A percentile compares a stretch with the other conserved stretches of the same genome.
Evolutionary conservation across 2,888 invertebrate species (phyloP).

Genomic region (Idaea straminata): DNA sequence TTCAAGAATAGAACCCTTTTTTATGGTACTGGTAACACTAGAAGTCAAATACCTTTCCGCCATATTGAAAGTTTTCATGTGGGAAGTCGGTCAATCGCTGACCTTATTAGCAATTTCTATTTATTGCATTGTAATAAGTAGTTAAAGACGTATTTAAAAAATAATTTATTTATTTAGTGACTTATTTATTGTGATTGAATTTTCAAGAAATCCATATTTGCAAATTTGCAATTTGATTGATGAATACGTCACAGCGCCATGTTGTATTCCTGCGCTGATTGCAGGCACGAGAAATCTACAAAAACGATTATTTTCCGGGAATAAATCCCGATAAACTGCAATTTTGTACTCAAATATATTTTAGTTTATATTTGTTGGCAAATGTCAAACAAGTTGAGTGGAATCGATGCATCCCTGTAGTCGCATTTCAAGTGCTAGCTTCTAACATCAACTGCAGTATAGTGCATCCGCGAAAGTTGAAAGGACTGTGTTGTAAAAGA

Average conservation of each 20-base stretch:
- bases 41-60: constrained; percentile 64
- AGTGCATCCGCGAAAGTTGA: constrained; percentile 81
- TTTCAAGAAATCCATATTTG: constrained; percentile 44
- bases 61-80: constrained; percentile 75
- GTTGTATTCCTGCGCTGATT: constrained; percentile 81
- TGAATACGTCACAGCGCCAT: constrained; percentile 80
- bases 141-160: constrained; percentile 52
- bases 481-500: constrained; percentile 80
- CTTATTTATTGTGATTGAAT: constrained; percentile 41
- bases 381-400: constrained; percentile 74
- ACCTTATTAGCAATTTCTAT: constrained; percentile 68
- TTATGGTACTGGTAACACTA: constrained; percentile 48
- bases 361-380: constrained; percentile 77
- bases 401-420: constrained; percentile 75
- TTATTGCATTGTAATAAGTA: constrained; percentile 50
- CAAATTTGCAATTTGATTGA: constrained; percentile 72
- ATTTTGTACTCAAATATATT: constrained; percentile 79
- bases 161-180: constrained; percentile 53
- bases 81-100: constrained; percentile 75
- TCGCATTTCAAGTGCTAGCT: constrained; percentile 75
- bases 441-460: constrained; percentile 78
- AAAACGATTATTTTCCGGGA: constrained; percentile 79
- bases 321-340: constrained; percentile 75
- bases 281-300: constrained; percentile 81
- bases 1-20: constrained; percentile 6